Conservation (phyloP, 2,113 vertebrate genomes). For the Dicrurus megarhynchus region DNA sequence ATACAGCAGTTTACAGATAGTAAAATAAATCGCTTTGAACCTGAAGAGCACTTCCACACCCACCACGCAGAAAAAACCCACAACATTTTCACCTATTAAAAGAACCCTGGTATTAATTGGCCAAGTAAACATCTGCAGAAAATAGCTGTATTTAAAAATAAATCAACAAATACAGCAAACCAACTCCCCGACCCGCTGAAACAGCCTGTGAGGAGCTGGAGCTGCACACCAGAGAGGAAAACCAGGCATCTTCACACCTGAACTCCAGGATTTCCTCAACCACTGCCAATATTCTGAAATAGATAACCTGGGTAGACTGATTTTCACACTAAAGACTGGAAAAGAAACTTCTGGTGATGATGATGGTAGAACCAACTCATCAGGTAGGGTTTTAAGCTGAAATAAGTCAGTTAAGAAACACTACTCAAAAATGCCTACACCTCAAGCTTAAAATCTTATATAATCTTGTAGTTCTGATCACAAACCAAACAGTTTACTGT, state of each 20-base stretch:
- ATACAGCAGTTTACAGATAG: background rate
- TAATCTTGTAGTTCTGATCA: background rate
- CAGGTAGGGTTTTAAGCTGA: background rate
- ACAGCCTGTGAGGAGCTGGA: background rate
- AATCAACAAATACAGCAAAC: background rate
- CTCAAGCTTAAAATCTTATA: background rate
- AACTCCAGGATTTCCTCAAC: background rate
- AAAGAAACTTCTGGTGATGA: background rate
- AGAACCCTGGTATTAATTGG: background rate
- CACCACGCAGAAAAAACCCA: background rate
- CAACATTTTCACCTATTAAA: background rate
- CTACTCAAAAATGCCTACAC: background rate
- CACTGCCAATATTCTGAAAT: background rate
- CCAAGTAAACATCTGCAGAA: background rate
- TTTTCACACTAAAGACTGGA: background rate
- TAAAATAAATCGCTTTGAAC: background rate
- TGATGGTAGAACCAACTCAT: background rate
- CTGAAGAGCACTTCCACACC: background rate
- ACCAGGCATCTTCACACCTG: background rate
- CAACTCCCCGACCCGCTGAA: fast-evolving
- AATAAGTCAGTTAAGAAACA: background rate
- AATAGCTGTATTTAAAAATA: background rate
- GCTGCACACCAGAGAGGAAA: background rate
- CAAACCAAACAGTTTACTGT: background rate
- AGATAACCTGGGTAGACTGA: background rate